Conservation (phyloP, 2,888 invertebrate species). For the Mythimna albipuncta region DNA sequence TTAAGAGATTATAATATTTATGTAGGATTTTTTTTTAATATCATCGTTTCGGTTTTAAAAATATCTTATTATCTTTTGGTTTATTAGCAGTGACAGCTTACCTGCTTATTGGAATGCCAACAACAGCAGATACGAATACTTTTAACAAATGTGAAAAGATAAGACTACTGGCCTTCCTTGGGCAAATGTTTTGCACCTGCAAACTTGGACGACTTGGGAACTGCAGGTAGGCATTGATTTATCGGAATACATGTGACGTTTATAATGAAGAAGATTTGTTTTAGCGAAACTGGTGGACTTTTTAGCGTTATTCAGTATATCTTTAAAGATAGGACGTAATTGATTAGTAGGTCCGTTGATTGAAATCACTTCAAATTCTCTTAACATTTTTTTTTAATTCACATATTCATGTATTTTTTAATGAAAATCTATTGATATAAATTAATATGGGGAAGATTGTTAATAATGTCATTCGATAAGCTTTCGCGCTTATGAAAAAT, state of each 20-base stretch:
- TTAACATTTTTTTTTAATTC: background rate
- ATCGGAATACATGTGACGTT: conserved; percentile 14
- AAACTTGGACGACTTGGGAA: conserved; percentile 16
- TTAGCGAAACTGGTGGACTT: background rate
- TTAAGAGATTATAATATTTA: too few relatives aligned
- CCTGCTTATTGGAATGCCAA: background rate
- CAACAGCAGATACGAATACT: conserved; percentile 2
- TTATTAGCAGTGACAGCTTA: background rate
- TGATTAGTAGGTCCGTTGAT: background rate
- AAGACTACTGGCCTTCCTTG: conserved; percentile 8
- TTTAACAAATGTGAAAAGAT: conserved; percentile 15
- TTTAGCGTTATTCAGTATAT: background rate
- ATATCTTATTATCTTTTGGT: background rate
- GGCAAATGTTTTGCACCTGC: conserved; percentile 35
- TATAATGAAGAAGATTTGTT: conserved; percentile 30
- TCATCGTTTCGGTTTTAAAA: background rate
- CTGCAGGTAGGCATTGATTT: conserved; percentile 44
- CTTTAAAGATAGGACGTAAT: too few relatives aligned
- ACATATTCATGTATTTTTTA: background rate
- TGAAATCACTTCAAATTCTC: background rate
- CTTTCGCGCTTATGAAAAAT: conserved; percentile 47
- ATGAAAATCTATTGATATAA: background rate
- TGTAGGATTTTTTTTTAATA: too few relatives aligned
- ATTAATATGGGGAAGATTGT: background rate
- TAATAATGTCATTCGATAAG: background rate